A percentile compares a stretch with the other conserved stretches of the same genome.
These are phyloP conservation scores for Crotophaga sulcirostris DNA, from an alignment of 2,113 vertebrate species.

Conservation along the genomic window DNA sequence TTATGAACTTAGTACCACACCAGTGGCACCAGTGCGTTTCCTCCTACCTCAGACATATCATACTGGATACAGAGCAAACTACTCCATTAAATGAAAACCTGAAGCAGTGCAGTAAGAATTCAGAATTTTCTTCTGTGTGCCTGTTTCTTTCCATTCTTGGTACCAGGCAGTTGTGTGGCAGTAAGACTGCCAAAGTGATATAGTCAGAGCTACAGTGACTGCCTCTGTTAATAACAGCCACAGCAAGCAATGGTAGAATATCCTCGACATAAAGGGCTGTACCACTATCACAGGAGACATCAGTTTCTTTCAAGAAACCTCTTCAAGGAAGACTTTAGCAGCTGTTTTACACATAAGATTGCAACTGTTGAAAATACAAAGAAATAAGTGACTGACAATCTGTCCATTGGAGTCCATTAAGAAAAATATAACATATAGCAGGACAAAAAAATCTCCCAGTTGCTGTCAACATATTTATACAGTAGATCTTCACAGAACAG, in stretches of 20 bases:
- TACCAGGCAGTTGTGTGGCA: neutral
- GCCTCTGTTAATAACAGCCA: neutral
- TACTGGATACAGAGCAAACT: neutral
- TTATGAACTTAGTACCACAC: neutral
- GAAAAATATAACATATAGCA: neutral
- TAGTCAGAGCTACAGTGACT: neutral
- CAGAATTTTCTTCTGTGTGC: neutral
- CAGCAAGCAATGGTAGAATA: neutral
- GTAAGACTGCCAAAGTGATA: neutral
- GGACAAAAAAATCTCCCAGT: neutral
- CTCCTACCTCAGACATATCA: neutral
- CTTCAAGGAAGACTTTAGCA: neutral
- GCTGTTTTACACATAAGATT: neutral
- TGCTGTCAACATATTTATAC: constrained; percentile 14
- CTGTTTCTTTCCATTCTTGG: neutral
- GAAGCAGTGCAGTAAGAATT: neutral
- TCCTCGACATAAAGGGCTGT: neutral
- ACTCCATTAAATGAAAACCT: neutral
- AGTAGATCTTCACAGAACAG: constrained; percentile 1
- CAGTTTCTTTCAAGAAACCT: neutral
- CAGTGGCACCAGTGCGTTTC: neutral
- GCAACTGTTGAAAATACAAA: neutral
- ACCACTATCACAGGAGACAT: neutral
- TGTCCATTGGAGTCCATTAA: neutral
- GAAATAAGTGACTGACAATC: neutral